A percentile compares a stretch with the other conserved stretches of the same genome.
Conservation (phyloP, 2,888 invertebrate species). For the Lymantria dispar region DNA sequence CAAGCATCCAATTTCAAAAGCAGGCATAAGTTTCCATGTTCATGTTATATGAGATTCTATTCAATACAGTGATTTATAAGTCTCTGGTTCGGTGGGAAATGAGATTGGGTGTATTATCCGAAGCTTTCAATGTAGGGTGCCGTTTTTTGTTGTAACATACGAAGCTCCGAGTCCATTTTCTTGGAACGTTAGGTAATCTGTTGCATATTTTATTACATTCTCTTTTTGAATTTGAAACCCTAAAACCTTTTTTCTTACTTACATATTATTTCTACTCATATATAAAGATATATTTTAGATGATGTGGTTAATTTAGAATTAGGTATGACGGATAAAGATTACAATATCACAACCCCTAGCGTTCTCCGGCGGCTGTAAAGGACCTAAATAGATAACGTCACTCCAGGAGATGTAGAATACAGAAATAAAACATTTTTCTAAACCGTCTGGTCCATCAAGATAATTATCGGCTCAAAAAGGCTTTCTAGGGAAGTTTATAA, state of each 20-base stretch:
- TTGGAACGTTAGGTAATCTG: background rate
- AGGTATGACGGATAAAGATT: too few species aligned
- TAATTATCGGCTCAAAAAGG: too few species aligned
- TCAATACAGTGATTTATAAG: constrained; percentile 40
- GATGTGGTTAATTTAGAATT: too few species aligned
- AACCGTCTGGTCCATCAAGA: too few species aligned
- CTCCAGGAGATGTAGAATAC: too few species aligned
- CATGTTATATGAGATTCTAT: constrained; percentile 37
- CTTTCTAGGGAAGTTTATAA: too few species aligned
- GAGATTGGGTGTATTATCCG: constrained; percentile 29
- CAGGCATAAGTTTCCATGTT: constrained; percentile 20
- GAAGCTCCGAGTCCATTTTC: background rate
- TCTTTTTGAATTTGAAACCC: background rate
- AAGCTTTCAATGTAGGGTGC: constrained; percentile 22
- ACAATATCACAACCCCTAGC: too few species aligned
- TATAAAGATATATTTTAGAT: too few species aligned
- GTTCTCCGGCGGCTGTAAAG: too few species aligned
- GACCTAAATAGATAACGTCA: too few species aligned
- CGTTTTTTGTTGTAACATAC: constrained; percentile 24
- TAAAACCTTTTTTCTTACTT: background rate
- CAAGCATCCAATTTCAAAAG: constrained; percentile 17
- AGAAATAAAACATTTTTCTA: too few species aligned
- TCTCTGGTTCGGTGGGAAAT: constrained; percentile 19
- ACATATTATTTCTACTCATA: too few species aligned
- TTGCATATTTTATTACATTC: background rate